A percentile compares a stretch with the other conserved stretches of the same genome.
Evolutionary conservation across 2,888 invertebrate species (phyloP).

Genomic region (Agelastica alni): DNA sequence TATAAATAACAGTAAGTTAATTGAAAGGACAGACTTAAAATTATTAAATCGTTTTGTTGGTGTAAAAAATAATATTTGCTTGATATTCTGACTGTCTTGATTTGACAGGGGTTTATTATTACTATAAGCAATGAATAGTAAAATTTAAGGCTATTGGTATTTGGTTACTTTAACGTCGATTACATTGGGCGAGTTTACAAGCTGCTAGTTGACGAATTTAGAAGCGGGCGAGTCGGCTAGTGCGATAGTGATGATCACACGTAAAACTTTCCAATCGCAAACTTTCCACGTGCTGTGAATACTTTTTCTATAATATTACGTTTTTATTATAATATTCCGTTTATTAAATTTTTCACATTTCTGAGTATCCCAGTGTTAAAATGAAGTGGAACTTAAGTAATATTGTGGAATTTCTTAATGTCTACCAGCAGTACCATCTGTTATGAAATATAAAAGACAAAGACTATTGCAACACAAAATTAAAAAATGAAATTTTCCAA

Average conservation of each 20-base stretch:
- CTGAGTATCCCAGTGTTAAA: too few species aligned
- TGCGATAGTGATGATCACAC: not conserved
- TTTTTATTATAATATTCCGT: not conserved
- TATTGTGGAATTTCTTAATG: conserved; percentile 8
- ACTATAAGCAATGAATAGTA: too few species aligned
- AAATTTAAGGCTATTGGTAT: too few species aligned
- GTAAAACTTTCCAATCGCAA: not conserved
- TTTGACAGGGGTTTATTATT: too few species aligned
- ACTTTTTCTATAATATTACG: not conserved
- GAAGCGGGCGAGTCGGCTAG: not conserved
- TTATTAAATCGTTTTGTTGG: too few species aligned
- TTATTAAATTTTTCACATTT: too few species aligned
- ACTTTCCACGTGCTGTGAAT: not conserved
- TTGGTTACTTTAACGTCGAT: not conserved
- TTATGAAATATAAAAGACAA: conserved; percentile 20
- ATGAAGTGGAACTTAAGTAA: conserved; percentile 6
- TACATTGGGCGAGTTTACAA: not conserved
- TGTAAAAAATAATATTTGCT: too few species aligned
- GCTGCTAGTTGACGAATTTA: not conserved
- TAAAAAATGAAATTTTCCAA: conserved; percentile 17
- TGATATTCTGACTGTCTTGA: too few species aligned
- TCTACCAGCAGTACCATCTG: conserved; percentile 11
- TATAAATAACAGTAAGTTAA: too few species aligned
- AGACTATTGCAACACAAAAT: conserved; percentile 16
- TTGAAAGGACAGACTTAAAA: too few species aligned